These are phyloP conservation scores for Psittacula cyanocephala DNA, from an alignment of 2,113 vertebrate species.

Conservation along the genomic window DNA sequence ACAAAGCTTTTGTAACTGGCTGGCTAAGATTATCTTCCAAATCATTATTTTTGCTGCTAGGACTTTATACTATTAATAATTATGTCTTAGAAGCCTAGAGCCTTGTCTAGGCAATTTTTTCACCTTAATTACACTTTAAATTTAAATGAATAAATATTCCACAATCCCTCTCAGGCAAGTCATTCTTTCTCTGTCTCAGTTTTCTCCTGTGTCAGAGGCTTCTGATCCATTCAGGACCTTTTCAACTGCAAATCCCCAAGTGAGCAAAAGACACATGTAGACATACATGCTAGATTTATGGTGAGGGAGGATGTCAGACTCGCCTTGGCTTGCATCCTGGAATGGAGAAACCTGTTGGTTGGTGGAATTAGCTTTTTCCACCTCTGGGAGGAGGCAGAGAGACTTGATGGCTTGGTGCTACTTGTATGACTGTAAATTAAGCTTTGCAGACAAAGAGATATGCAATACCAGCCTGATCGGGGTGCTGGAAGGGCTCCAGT, in stretches of 20 bases:
- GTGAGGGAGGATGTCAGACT: not conserved
- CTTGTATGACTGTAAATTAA: not conserved
- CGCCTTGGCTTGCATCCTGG: not conserved
- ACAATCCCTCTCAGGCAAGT: not conserved
- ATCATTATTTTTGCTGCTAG: not conserved
- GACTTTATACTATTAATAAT: not conserved
- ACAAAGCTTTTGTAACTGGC: not conserved
- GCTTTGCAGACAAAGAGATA: not conserved
- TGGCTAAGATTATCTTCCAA: not conserved
- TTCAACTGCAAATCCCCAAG: not conserved
- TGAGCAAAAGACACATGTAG: not conserved
- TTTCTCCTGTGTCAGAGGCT: not conserved
- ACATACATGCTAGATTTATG: accelerated
- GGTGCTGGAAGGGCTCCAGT: not conserved
- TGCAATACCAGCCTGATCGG: not conserved
- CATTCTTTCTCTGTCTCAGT: not conserved
- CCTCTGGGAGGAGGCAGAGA: not conserved
- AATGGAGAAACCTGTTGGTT: not conserved
- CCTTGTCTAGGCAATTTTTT: not conserved
- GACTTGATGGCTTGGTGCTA: not conserved
- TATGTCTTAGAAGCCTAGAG: not conserved
- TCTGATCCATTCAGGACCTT: not conserved
- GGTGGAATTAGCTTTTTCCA: not conserved
- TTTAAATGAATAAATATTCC: not conserved
- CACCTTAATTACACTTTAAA: not conserved